Conservation (phyloP, 2,113 vertebrate species). For the Australoheros scitulus region DNA sequence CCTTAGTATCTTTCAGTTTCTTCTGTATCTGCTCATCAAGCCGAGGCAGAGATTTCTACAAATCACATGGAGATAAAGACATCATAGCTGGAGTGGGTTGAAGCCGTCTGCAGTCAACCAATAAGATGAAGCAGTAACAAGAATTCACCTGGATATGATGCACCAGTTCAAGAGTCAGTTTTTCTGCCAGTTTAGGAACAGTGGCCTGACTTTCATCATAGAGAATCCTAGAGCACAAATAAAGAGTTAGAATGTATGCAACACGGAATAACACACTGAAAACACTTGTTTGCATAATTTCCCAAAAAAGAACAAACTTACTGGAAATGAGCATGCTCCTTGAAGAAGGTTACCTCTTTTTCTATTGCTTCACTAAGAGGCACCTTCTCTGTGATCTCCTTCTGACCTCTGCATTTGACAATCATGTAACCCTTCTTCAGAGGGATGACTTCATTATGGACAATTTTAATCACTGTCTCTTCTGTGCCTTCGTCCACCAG, state of each 20-base stretch:
- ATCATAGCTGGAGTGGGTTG: background rate
- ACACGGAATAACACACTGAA: background rate
- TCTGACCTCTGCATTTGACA: constrained; percentile 88
- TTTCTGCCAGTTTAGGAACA: constrained; percentile 71
- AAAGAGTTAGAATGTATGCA: background rate
- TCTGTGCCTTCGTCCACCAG: constrained; percentile 89
- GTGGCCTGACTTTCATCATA: constrained; percentile 61
- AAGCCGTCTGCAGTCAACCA: background rate
- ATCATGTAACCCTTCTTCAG: constrained; percentile 93
- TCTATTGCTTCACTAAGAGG: constrained; percentile 77
- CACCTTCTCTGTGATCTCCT: constrained; percentile 76
- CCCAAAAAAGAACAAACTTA: constrained; percentile 16
- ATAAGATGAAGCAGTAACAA: background rate
- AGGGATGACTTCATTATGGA: constrained; percentile 78
- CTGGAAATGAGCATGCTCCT: constrained; percentile 81
- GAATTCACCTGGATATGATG: constrained; percentile 69
- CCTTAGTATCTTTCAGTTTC: constrained; percentile 58
- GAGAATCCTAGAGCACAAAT: constrained; percentile 41
- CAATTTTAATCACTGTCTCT: constrained; percentile 72
- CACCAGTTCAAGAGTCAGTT: constrained; percentile 74
- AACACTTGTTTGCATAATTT: background rate
- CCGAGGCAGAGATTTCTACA: constrained; percentile 65
- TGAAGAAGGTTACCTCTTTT: constrained; percentile 84
- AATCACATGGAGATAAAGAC: background rate
- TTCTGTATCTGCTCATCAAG: constrained; percentile 64